These are phyloP conservation scores for Alexandromys fortis DNA, from an alignment of 2,113 vertebrate genomes.

Conservation along the genomic window DNA sequence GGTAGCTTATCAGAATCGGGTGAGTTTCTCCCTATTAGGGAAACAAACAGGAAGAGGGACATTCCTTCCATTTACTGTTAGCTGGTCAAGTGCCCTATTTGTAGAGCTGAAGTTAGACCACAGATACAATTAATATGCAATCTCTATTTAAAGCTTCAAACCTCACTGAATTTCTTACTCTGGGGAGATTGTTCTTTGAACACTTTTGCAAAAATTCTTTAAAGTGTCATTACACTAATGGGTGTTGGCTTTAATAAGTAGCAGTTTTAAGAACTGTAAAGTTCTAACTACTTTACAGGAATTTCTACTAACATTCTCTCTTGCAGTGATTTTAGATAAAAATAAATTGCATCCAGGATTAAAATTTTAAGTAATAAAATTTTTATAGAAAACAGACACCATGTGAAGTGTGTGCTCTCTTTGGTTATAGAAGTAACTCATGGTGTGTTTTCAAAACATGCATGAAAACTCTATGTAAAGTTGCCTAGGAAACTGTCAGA, in stretches of 20 bases:
- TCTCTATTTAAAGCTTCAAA: not conserved
- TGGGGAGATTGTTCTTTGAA: slow-evolving; percentile 14
- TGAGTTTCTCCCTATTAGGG: fast-evolving
- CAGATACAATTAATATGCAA: not conserved
- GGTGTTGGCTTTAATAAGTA: slow-evolving; percentile 4
- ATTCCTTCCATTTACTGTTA: not conserved
- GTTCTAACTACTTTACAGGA: not conserved
- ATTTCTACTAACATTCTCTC: not conserved
- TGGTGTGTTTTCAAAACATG: slow-evolving; percentile 6
- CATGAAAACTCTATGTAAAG: not conserved
- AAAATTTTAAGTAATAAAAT: not conserved
- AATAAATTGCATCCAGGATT: not conserved
- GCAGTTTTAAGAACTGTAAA: slow-evolving; percentile 6
- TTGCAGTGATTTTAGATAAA: not conserved
- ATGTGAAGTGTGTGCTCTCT: not conserved
- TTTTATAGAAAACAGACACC: not conserved
- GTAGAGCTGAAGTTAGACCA: not conserved
- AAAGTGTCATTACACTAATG: slow-evolving; percentile 23
- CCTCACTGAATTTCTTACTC: not conserved
- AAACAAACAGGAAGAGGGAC: not conserved
- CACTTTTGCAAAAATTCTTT: slow-evolving; percentile 1
- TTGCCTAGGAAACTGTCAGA: not conserved
- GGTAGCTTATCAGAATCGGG: not conserved
- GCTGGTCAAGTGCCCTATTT: not conserved
- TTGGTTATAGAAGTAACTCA: not conserved